Evolutionary conservation across 2,797 vertebrate species (phyloP), one percentile per base, ranked within the genome.

Genomic region (Melanogrammus aeglefinus): DNA sequence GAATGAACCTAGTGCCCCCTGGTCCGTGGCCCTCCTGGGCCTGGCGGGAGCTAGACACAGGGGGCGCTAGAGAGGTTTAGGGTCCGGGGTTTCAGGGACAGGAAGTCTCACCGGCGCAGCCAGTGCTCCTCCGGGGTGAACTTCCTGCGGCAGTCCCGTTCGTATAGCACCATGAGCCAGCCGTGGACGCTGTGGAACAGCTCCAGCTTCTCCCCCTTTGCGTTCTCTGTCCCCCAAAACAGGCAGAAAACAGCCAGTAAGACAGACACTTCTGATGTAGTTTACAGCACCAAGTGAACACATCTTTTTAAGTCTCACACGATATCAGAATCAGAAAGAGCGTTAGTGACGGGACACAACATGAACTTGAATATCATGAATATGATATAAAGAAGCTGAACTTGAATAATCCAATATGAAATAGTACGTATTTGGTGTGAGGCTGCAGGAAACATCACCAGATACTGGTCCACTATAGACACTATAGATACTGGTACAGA

Each of bases 151-250:
- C 97, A 99, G 88, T 99, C 97, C 21, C 98, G 90, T 82, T 98
- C 98, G 0, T 99, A 99, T 38, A 99, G 91, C 72, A 97, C 97
- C 97, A 99, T 99, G 78, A 98, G 93, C 98, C 98, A 99, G 74
- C 97, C 97, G 0, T 99, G 98, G 33, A 99, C 98, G 0, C 98
- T 98, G 78, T 98, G 96, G 87, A 99, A 99, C 80, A 99, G 92
- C 86, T 99, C 97, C 92, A 99, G 83, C 78, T 96, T 97, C 91
- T 98, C 97, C 1, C 97, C 97, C 86, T 96, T 97, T 6, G 97
- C 97, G 0, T 95, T 98, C 93, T 99, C 98, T 99, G 84, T 66
- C 72, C 83, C 35, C 86, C 4, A 57, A 1, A 57, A 24, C 57
- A 57, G 21, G 18, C 51, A 66, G 57, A 27, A 27, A 66, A 66